phyloP scores from a whole-genome alignment of 2,113 vertebrate species.

The Cyanoramphus novaezelandiae region DNA sequence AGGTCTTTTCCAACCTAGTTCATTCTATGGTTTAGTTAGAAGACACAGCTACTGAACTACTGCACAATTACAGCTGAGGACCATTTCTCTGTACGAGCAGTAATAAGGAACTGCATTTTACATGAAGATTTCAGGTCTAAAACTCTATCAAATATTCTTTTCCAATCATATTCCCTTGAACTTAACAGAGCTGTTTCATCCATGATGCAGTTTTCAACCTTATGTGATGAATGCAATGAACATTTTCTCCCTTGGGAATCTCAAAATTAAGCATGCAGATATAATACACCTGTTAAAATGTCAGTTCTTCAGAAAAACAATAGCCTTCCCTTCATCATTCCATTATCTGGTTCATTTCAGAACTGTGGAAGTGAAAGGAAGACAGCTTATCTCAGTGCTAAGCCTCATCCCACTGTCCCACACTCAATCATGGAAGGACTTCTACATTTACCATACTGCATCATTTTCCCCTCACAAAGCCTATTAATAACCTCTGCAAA shows the following conservation, averaged over 20 bases:
- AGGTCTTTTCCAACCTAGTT: background rate
- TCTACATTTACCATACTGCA: background rate
- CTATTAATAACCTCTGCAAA: background rate
- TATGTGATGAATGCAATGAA: background rate
- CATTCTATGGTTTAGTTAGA: background rate
- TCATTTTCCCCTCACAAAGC: background rate
- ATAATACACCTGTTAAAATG: background rate
- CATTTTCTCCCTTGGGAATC: background rate
- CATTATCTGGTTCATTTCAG: background rate
- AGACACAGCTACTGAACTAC: background rate
- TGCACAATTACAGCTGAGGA: background rate
- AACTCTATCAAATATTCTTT: background rate
- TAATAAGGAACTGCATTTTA: background rate
- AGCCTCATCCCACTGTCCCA: background rate
- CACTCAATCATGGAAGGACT: background rate
- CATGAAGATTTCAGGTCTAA: background rate
- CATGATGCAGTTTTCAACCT: background rate
- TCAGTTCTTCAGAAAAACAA: slow-evolving; percentile 29
- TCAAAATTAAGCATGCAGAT: background rate
- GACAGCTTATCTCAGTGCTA: background rate
- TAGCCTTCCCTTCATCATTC: slow-evolving; percentile 7
- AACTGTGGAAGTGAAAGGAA: background rate
- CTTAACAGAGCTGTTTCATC: background rate
- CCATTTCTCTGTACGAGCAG: background rate
- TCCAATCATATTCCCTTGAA: background rate